A percentile compares a stretch with the other conserved stretches of the same genome.
phyloP scores from a whole-genome alignment of 2,888 invertebrate species.

The Rhabditoides inermis region DNA sequence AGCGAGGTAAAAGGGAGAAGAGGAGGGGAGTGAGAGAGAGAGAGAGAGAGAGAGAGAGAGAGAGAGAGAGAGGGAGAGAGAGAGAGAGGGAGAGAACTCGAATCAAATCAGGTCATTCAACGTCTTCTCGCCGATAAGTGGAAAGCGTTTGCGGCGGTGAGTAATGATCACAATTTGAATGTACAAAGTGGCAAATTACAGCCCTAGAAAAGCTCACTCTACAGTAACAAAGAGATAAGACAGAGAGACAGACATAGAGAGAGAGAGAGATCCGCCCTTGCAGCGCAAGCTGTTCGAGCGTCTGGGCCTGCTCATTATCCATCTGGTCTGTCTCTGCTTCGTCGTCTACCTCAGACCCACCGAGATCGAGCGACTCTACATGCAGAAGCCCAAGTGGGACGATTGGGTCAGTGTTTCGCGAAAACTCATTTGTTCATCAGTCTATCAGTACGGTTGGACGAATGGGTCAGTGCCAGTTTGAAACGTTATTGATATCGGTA shows the following conservation, averaged over 20 bases:
- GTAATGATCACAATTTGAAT: too few species aligned
- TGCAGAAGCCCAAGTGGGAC: constrained; percentile 33
- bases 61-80: too few species aligned
- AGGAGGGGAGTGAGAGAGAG: too few species aligned
- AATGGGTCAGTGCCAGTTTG: too few species aligned
- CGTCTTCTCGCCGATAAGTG: constrained; percentile 93
- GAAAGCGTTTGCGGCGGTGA: constrained; percentile 91
- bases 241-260: too few species aligned
- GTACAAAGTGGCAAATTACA: too few species aligned
- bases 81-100: too few species aligned
- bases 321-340: constrained; percentile 76
- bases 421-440: too few species aligned
- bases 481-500: too few species aligned
- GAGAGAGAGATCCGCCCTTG: constrained; percentile 22
- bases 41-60: too few species aligned
- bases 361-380: constrained; percentile 59
- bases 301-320: constrained; percentile 75
- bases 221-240: neutral
- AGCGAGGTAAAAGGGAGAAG: too few species aligned
- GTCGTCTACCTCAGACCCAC: constrained; percentile 84
- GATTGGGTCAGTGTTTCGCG: constrained; percentile 45
- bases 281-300: constrained; percentile 87
- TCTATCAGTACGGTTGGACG: constrained; percentile 23
- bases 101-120: too few species aligned
- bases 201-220: neutral